Evolutionary conservation across 35 echinoderm and acorn worm species (phyloP), one percentile per base, ranked within the genome.

Genomic region (Patiria miniata): DNA sequence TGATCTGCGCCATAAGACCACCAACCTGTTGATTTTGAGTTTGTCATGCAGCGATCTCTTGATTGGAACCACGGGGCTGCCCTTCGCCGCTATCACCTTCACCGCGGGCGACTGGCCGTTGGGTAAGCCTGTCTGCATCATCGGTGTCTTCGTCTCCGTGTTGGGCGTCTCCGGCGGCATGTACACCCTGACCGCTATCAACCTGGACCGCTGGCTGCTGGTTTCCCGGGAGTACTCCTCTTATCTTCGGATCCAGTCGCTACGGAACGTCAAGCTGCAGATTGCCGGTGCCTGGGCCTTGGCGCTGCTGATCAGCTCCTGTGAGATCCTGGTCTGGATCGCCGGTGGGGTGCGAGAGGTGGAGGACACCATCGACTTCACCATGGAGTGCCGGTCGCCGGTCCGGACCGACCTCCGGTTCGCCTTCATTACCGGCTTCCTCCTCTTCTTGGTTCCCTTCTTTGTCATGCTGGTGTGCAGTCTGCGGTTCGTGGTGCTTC

Each of bases 21-120:
- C 51, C 28, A 58, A 84, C 36, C 82, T 84, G 7, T 52, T 84
- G 1, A 58, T 84, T 18, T 30, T 84, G 2, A 58, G 57, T 34
- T 33, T 84, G 6, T 58, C 82, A 2, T 58, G 53, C 39, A 21
- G 36, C 57, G 82, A 84, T 84, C 82, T 84, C 8, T 51, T 53
- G 37, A 61, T 84, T 8, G 82, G 82, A 9, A 16, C 57, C 38
- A 38, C 57, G 21, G 28, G 52, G 8, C 53, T 84, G 38, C 82
- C 82, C 9, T 1, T 58, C 38, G 53, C 39, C 18, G 44, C 57
- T 3, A 59, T 38, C 2, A 37, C 29, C 17, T 14, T 9, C 4
- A 34, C 10, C 30, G 37, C 30, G n/a, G 44, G 44, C 1, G 38
- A 36, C 22, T 84, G 82, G 82, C 52, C 39, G 2, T 32, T 36